phyloP scores from a whole-genome alignment of 2,888 invertebrate species.

The Pherbina coryleti region DNA sequence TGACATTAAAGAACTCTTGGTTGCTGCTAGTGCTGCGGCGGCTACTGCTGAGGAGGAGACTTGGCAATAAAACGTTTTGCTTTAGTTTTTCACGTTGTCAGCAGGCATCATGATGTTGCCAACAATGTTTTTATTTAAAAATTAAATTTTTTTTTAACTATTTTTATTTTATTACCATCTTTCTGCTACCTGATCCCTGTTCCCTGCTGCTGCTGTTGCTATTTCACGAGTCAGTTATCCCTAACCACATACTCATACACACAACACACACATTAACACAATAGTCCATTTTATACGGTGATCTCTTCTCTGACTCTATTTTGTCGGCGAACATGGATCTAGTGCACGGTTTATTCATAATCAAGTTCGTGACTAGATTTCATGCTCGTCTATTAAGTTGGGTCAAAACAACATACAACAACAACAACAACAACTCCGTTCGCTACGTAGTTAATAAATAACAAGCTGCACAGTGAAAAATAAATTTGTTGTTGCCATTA shows the following conservation, averaged over 20 bases:
- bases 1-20: neutral
- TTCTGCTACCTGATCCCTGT: too few relatives aligned
- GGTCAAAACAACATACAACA: slow-evolving; percentile 65
- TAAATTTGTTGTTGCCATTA: slow-evolving; percentile 31
- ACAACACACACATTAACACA: neutral
- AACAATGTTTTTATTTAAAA: slow-evolving; percentile 38
- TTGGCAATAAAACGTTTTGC: slow-evolving; percentile 26
- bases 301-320: slow-evolving; percentile 68
- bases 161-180: neutral
- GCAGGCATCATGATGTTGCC: slow-evolving; percentile 40
- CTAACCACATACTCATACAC: slow-evolving; percentile 19
- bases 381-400: slow-evolving; percentile 72
- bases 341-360: slow-evolving; percentile 71
- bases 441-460: slow-evolving; percentile 36
- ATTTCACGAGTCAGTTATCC: neutral
- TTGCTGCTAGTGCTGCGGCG: neutral
- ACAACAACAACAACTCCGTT: slow-evolving; percentile 14
- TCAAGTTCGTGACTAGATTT: slow-evolving; percentile 72
- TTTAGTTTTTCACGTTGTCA: slow-evolving; percentile 25
- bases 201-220: slow-evolving; percentile 1
- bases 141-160: neutral
- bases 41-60: slow-evolving; percentile 21
- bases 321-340: slow-evolving; percentile 71
- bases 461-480: slow-evolving; percentile 19
- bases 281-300: slow-evolving; percentile 42